phyloP scores from a whole-genome alignment of 2,797 vertebrate genomes.

The Pangasius mekongensis region DNA sequence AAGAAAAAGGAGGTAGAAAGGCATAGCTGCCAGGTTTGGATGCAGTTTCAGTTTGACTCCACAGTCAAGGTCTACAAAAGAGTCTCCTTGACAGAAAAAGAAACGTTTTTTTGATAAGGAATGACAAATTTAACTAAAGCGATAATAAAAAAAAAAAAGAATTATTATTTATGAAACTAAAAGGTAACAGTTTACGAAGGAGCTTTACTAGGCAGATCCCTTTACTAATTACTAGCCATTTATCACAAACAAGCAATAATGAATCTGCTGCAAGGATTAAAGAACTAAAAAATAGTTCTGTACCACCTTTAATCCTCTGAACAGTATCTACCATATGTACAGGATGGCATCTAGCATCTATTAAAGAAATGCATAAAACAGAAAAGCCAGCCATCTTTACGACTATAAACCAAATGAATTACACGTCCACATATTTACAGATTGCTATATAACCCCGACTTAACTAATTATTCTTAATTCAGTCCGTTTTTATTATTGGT shows the following conservation, averaged over 20 bases:
- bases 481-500: conserved; percentile 10
- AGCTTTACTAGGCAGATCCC: background rate
- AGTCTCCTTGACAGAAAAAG: background rate
- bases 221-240: background rate
- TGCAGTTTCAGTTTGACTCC: background rate
- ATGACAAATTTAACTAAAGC: background rate
- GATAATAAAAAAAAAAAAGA: background rate
- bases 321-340: background rate
- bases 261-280: background rate
- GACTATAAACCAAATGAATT: background rate
- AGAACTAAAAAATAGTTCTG: background rate
- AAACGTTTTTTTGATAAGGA: background rate
- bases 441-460: background rate
- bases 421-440: background rate
- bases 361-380: background rate
- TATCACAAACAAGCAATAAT: background rate
- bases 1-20: background rate
- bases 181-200: background rate
- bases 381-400: background rate
- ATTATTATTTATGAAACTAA: background rate
- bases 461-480: background rate
- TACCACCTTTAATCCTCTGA: background rate
- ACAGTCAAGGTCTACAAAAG: background rate
- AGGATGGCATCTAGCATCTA: background rate
- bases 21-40: background rate